These are phyloP conservation scores for Brachymystax lenok DNA, from an alignment of 2,797 vertebrate species.

Conservation along the genomic window DNA sequence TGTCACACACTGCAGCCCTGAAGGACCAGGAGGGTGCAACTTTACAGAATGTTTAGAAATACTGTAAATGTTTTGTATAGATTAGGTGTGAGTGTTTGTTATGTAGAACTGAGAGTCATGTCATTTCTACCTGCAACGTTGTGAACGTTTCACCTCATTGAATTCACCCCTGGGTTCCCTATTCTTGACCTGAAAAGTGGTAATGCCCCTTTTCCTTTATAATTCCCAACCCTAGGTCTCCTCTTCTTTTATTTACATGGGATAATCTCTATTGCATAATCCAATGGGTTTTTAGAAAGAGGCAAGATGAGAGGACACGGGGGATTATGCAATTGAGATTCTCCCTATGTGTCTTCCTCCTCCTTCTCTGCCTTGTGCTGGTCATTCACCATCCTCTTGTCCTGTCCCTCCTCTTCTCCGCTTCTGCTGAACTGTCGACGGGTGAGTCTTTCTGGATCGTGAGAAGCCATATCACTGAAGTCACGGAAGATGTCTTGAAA, in stretches of 20 bases:
- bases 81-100: background rate
- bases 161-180: background rate
- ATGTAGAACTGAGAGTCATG: background rate
- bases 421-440: constrained; percentile 58
- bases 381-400: constrained; percentile 5
- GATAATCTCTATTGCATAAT: too few species aligned
- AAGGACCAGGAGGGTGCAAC: background rate
- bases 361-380: constrained; percentile 11
- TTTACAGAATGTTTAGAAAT: too few species aligned
- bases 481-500: constrained; percentile 82
- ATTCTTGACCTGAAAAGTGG: background rate
- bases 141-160: background rate
- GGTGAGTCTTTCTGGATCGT: constrained; percentile 73
- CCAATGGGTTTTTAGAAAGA: too few species aligned
- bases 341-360: too few species aligned
- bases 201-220: background rate
- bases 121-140: background rate
- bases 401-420: constrained; percentile 25
- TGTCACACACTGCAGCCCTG: background rate
- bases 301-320: too few species aligned
- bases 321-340: too few species aligned
- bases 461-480: constrained; percentile 80
- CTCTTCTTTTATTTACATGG: background rate
- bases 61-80: too few species aligned
- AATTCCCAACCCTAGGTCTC: background rate